Evolutionary conservation across 2,113 vertebrate species (phyloP).

Genomic region (Antechinus stuartii): DNA sequence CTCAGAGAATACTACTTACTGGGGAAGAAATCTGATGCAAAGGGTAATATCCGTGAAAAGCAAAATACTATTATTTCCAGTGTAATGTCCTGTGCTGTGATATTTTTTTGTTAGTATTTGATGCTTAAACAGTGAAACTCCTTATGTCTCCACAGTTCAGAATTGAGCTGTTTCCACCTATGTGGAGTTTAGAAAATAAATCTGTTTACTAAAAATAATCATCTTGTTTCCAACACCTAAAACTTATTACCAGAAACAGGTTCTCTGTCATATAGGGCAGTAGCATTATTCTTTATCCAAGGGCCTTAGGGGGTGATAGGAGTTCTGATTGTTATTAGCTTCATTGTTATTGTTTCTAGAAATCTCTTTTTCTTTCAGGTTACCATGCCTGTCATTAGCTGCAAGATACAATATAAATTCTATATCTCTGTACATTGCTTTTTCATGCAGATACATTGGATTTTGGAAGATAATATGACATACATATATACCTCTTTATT

Average conservation of each 20-base stretch:
- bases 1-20: background rate
- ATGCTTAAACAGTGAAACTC: slow-evolving; percentile 8
- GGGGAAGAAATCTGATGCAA: background rate
- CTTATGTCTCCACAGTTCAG: slow-evolving; percentile 24
- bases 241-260: slow-evolving; percentile 67
- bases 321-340: slow-evolving; percentile 66
- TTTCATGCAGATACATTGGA: slow-evolving; percentile 58
- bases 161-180: slow-evolving; percentile 52
- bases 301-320: slow-evolving; percentile 17
- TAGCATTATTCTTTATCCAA: slow-evolving; percentile 61
- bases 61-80: background rate
- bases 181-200: slow-evolving; percentile 58
- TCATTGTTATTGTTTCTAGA: slow-evolving; percentile 59
- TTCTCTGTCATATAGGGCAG: slow-evolving; percentile 65
- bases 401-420: slow-evolving; percentile 71
- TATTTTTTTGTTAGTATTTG: background rate
- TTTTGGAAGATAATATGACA: slow-evolving; percentile 64
- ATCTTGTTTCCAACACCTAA: slow-evolving; percentile 64
- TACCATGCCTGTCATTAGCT: slow-evolving; percentile 61
- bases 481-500: slow-evolving; percentile 57
- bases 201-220: slow-evolving; percentile 54
- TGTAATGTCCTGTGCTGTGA: background rate
- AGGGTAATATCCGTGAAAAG: background rate
- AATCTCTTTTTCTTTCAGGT: slow-evolving; percentile 58
- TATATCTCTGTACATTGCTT: slow-evolving; percentile 52